Percentiles rank a stretch among this genome's conserved stretches.
These are phyloP conservation scores for Narcine bancroftii DNA, from an alignment of 2,113 vertebrate species.

Conservation along the genomic window DNA sequence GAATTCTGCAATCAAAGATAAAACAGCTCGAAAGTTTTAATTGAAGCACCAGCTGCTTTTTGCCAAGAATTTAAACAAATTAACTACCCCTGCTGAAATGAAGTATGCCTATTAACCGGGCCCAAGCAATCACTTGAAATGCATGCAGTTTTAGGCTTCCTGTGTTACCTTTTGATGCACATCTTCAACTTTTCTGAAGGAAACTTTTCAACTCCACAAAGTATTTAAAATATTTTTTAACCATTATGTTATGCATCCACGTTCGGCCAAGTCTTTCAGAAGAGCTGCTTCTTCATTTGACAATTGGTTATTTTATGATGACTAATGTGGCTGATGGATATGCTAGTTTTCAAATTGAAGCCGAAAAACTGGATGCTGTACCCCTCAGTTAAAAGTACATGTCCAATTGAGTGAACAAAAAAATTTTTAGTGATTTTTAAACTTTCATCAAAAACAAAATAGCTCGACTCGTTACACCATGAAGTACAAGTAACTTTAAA, in stretches of 20 bases:
- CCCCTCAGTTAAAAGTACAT: too few species aligned
- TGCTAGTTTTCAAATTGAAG: neutral
- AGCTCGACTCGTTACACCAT: neutral
- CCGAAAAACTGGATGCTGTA: neutral
- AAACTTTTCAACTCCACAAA: neutral
- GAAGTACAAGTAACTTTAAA: neutral
- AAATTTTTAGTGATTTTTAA: neutral
- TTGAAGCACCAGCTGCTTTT: constrained; percentile 36
- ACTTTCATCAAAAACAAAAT: neutral
- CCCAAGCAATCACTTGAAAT: neutral
- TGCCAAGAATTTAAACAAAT: constrained; percentile 11
- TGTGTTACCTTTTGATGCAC: neutral
- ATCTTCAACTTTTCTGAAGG: neutral
- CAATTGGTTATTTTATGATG: too few species aligned
- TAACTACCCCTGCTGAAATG: too few species aligned
- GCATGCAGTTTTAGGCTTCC: neutral
- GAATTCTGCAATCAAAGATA: constrained; percentile 65
- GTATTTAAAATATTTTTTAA: neutral
- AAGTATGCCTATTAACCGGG: too few species aligned
- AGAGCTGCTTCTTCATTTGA: neutral
- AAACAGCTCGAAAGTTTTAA: constrained; percentile 43
- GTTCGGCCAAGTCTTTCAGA: neutral
- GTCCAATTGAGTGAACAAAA: neutral
- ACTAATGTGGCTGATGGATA: neutral
- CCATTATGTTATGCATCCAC: neutral